Conservation (phyloP, 2,113 vertebrate species). For the Neopipo cinnamomea region DNA sequence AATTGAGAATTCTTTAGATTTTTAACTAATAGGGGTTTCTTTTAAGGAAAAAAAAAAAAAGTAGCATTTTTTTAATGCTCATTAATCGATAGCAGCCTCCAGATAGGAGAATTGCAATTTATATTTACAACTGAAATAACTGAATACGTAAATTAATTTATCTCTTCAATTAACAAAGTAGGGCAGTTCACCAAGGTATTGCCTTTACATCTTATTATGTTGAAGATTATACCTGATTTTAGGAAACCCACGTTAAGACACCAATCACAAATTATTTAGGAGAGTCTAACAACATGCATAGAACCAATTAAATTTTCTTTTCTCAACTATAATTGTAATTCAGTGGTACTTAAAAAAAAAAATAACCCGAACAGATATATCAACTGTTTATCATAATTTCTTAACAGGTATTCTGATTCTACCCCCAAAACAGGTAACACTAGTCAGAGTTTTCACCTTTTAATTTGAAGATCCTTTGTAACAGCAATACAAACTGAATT, state of each 20-base stretch:
- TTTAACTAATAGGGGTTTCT: background rate
- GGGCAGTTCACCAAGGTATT: background rate
- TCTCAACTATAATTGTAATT: background rate
- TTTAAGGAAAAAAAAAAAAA: background rate
- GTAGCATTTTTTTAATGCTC: background rate
- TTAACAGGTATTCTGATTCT: background rate
- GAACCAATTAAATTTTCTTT: background rate
- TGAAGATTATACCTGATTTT: background rate
- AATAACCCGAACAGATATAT: background rate
- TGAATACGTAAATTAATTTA: background rate
- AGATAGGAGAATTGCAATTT: background rate
- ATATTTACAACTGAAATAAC: background rate
- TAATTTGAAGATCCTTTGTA: background rate
- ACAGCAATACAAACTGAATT: background rate
- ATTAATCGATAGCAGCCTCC: background rate
- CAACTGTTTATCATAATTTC: background rate
- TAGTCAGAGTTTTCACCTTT: background rate
- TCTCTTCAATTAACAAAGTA: background rate
- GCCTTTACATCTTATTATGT: background rate
- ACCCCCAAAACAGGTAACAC: background rate
- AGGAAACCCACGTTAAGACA: background rate
- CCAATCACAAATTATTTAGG: background rate
- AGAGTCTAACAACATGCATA: background rate
- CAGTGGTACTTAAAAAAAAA: background rate
- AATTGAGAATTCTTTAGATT: background rate